These are phyloP conservation scores for Eonycteris spelaea DNA, from an alignment of 2,113 vertebrate genomes.

Conservation along the genomic window DNA sequence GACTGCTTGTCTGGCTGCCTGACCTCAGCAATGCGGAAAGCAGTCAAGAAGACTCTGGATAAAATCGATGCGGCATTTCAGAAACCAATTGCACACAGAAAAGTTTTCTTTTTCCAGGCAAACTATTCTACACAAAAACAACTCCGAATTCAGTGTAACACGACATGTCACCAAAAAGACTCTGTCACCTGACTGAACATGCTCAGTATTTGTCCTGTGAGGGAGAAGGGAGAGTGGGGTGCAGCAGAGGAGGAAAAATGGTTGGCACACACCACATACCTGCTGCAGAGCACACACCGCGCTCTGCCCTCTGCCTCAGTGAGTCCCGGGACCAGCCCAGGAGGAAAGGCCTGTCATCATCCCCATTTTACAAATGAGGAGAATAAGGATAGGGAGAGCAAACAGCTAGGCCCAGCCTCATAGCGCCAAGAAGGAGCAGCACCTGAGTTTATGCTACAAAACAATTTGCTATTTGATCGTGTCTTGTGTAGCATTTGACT, in stretches of 20 bases:
- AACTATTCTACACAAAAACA: slow-evolving; percentile 58
- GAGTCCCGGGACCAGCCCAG: not conserved
- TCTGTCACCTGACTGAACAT: not conserved
- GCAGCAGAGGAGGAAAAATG: not conserved
- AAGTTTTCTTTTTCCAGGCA: slow-evolving; percentile 29
- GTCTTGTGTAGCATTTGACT: not conserved
- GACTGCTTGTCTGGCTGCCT: not conserved
- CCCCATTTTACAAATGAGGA: not conserved
- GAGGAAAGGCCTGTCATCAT: not conserved
- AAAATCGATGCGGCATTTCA: not conserved
- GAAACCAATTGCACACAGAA: slow-evolving; percentile 16
- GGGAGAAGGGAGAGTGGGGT: not conserved
- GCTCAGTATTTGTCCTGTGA: not conserved
- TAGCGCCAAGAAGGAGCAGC: not conserved
- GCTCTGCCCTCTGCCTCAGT: not conserved
- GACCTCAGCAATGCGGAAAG: not conserved
- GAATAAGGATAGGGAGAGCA: not conserved
- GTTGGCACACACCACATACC: rapidly evolving
- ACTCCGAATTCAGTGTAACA: slow-evolving; percentile 65
- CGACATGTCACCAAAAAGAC: slow-evolving; percentile 57
- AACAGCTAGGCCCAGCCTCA: not conserved
- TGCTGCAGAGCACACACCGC: not conserved
- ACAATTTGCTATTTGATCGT: not conserved
- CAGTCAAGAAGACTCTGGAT: not conserved
- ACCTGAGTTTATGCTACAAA: not conserved